Evolutionary conservation across 1,140 invertebrate genomes (phyloP), one percentile per base, ranked within the genome.

Genomic region (Dryas iulia): DNA sequence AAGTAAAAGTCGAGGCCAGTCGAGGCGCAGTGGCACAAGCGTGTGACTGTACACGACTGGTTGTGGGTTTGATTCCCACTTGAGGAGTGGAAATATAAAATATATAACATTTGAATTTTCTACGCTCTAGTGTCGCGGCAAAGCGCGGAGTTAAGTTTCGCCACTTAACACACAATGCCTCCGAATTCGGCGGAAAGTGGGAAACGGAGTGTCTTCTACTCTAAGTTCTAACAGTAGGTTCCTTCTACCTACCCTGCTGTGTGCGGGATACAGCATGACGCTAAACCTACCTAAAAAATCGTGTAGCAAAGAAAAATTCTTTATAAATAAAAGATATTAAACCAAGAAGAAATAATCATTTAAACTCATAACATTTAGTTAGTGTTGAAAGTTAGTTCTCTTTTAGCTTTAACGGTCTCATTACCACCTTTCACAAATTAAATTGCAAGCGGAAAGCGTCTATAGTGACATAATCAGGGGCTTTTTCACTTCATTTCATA

Each of bases 401-500:
- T 47, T 47, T 21, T 8, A 47, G 14, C 2, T 47, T 47, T 47
- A 21, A 47, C 18, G 39, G 39, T 47, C 39, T 47, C 14, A 21
- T 47, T 47, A 47, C 7, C 39, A 21, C 5, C 33, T 39, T 47
- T 47, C 39, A 47, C 39, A 47, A 47, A 47, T 47, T 47, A 21
- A 47, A 47, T 47, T 21, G 39, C 14, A 47, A 47, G 39, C 39
- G 5, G 14, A 14, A n/a, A 47, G 39, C 18, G 2, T 47, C 39
- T 47, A 47, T 8, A 47, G 39, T 47, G 39, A 47, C 39, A 47
- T 47, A 47, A 47, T 47, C 39, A 47, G 14, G 39, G n/a, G 39
- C 18, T 47, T 21, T 21, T 47, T 21, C 39, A 47, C 39, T 47
- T 47, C 39, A 47, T 47, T 47, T 18, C 39, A 6, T 14, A 47